These are phyloP conservation scores for Acrocephalus scirpaceus DNA, from an alignment of 2,797 vertebrate species.

Conservation along the genomic window DNA sequence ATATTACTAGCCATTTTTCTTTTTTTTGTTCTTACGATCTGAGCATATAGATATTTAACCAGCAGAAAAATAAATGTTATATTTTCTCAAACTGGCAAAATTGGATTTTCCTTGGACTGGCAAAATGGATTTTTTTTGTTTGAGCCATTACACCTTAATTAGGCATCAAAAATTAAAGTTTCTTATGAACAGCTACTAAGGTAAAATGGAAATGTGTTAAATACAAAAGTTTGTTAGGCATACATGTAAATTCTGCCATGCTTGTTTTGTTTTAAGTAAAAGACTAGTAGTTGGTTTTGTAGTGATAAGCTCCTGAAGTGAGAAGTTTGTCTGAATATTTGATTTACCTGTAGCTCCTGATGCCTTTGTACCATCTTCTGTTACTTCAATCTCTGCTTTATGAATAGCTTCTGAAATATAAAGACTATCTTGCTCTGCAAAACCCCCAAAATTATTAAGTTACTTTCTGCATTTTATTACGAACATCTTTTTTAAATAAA, in stretches of 20 bases:
- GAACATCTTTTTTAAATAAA: accelerated
- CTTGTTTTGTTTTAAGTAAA: background rate
- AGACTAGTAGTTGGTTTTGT: background rate
- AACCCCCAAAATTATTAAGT: background rate
- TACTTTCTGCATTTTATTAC: background rate
- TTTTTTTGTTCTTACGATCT: background rate
- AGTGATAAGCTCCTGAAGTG: background rate
- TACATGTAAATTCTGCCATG: background rate
- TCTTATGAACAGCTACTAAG: background rate
- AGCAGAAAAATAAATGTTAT: background rate
- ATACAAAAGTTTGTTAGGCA: background rate
- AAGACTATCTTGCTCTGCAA: conserved; percentile 82
- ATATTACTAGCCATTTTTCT: background rate
- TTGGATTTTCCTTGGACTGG: background rate
- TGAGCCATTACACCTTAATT: background rate
- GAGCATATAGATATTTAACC: background rate
- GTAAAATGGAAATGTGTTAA: background rate
- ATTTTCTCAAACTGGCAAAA: background rate
- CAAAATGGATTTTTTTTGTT: background rate
- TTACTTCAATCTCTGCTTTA: conserved; percentile 87
- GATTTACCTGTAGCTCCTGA: conserved; percentile 84
- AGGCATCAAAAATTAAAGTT: background rate
- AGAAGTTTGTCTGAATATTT: background rate
- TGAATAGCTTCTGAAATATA: conserved; percentile 90
- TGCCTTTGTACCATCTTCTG: conserved; percentile 87